These are phyloP conservation scores for Clarias batrachus DNA, from an alignment of 2,113 vertebrate species.

Conservation along the genomic window DNA sequence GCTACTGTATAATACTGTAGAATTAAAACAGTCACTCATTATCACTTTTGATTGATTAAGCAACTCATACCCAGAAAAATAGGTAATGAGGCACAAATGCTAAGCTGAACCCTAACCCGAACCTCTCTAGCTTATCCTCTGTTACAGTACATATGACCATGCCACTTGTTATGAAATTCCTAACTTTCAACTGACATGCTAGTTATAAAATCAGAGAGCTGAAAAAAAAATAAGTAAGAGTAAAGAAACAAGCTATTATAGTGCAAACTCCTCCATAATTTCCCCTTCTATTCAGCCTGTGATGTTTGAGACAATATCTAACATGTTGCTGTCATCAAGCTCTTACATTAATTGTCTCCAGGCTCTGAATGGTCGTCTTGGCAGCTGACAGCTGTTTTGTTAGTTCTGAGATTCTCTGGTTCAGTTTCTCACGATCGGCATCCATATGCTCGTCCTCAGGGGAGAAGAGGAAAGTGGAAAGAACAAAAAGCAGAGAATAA, in stretches of 20 bases:
- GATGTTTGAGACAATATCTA: slow-evolving; percentile 3
- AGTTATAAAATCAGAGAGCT: neutral
- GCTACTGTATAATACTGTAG: neutral
- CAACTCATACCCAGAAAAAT: neutral
- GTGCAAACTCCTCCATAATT: slow-evolving; percentile 3
- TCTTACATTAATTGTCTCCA: slow-evolving; percentile 73
- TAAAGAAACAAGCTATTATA: slow-evolving; percentile 11
- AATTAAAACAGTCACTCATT: neutral
- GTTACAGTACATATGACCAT: neutral
- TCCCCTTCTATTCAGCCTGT: slow-evolving; percentile 20
- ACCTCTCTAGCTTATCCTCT: neutral
- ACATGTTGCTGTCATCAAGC: slow-evolving; percentile 16
- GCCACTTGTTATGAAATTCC: neutral
- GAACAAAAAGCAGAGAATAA: neutral
- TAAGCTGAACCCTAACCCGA: neutral
- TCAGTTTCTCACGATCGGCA: slow-evolving; percentile 69
- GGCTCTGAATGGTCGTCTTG: slow-evolving; percentile 64
- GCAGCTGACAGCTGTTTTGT: slow-evolving; percentile 68
- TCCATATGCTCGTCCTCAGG: slow-evolving; percentile 68
- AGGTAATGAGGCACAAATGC: neutral
- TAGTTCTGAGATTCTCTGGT: slow-evolving; percentile 68
- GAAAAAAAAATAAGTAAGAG: neutral
- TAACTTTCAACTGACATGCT: neutral
- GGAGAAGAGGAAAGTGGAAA: neutral
- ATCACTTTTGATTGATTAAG: neutral